Evolutionary conservation across 2,888 invertebrate species (phyloP).

Genomic region (Helleia helle): DNA sequence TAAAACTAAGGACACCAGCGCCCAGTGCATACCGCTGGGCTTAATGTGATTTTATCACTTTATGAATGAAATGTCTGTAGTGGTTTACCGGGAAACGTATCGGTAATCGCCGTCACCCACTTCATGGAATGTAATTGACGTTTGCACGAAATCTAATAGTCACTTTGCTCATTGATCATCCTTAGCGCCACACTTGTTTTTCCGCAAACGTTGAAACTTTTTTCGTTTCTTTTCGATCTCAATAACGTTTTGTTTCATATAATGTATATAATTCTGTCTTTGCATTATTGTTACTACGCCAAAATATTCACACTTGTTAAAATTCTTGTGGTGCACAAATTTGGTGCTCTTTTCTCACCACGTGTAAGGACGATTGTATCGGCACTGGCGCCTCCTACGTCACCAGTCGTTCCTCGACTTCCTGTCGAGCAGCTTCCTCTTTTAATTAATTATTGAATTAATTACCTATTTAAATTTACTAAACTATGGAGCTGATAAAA

Average conservation of each 20-base stretch:
- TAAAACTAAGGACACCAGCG: slow-evolving; percentile 46
- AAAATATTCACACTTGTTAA: too few relatives aligned
- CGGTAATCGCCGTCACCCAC: neutral
- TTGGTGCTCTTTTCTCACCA: slow-evolving; percentile 51
- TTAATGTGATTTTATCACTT: slow-evolving; percentile 46
- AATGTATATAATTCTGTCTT: too few relatives aligned
- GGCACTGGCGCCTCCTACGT: slow-evolving; percentile 47
- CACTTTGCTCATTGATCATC: too few relatives aligned
- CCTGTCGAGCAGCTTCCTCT: slow-evolving; percentile 59
- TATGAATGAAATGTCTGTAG: slow-evolving; percentile 29
- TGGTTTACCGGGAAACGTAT: slow-evolving; percentile 4
- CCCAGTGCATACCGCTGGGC: slow-evolving; percentile 39
- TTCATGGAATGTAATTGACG: slow-evolving; percentile 8
- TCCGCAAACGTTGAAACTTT: too few relatives aligned
- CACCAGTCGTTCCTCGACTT: too few relatives aligned
- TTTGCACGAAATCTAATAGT: slow-evolving; percentile 39
- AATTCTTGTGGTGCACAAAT: slow-evolving; percentile 31
- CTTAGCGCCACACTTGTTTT: too few relatives aligned
- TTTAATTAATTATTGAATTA: slow-evolving; percentile 43
- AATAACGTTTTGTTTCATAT: too few relatives aligned
- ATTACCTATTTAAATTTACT: neutral
- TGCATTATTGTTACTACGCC: too few relatives aligned
- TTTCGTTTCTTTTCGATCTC: too few relatives aligned
- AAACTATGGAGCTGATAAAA: too few relatives aligned
- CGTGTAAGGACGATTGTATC: slow-evolving; percentile 52